Base-by-base conservation (phyloP, 2,113 vertebrate genomes). In the Hydrochoerus hydrochaeris region DNA sequence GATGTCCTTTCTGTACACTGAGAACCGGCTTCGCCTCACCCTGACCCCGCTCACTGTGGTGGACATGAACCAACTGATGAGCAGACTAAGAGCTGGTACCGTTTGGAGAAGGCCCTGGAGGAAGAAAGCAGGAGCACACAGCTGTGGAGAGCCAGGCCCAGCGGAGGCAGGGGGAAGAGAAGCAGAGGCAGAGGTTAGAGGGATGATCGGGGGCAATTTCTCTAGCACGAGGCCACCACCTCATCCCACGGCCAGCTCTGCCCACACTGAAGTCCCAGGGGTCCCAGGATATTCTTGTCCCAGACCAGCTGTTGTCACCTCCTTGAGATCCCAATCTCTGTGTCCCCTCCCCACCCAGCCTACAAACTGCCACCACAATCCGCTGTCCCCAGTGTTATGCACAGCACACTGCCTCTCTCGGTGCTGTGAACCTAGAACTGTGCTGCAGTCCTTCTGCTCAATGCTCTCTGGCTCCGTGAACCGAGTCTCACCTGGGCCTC, bases 121-220 rank as follows among this genome's bases (percentile, higher is more conserved):
- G 90, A 97, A 91, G 95, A 97, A 90, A 93, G 97, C 97, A 58
- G 98, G 98, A 57, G 96, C 71, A 2, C 97, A 97, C 96, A 98
- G 97, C 98, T 98, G 95, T 11, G 0, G 88, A 84, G 83, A 1
- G 16, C 80, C 93, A 41, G 78, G 73, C 91, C 93, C 85, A 1
- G 92, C 1, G 32, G 24, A 95, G 7, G 92, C 95, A 63, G 87
- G 17, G 92, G 60, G 82, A 57, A 96, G 32, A 97, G 73, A 95
- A 97, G 97, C 95, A 98, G 90, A 98, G 97, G 97, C 28, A 96
- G 69, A 35, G 6, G 78, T 98, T 97, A 98, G 94, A 75, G 13
- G 9, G 7, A 5, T 5, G 9, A 41, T n/a, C 41, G 0, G 0
- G 0, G 54, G 57, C 65, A 88, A 81, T 57, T 58, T 73, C 77